A percentile compares a stretch with the other conserved stretches of the same genome.
These are phyloP conservation scores for Orientallactaga sibirica DNA, from an alignment of 2,797 vertebrate genomes.

Conservation along the genomic window DNA sequence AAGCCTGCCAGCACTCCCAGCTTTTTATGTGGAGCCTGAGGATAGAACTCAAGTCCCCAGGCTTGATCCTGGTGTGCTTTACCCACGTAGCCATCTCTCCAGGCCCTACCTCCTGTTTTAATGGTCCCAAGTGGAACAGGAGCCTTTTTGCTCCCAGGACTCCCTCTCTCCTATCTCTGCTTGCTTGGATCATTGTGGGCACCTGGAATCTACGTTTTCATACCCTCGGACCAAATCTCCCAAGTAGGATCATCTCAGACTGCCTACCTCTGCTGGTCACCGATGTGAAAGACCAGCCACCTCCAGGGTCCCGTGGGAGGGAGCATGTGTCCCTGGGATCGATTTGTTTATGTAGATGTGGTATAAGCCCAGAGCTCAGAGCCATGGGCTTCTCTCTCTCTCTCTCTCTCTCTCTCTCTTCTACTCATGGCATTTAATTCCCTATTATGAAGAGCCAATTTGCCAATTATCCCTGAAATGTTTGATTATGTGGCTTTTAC, in stretches of 20 bases:
- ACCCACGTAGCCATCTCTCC: no score
- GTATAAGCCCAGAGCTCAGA: background rate
- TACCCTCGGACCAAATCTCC: conserved; percentile 58
- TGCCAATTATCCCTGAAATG: conserved; percentile 71
- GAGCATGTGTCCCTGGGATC: conserved; percentile 46
- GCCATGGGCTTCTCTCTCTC: background rate
- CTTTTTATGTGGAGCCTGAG: no score
- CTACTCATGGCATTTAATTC: conserved; percentile 60
- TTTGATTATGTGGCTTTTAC: conserved; percentile 67
- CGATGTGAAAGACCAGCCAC: background rate
- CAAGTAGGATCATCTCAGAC: background rate
- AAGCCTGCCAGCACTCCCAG: no score
- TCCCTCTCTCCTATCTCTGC: conserved; percentile 3
- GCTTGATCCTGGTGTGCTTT: no score
- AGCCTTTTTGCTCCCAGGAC: background rate
- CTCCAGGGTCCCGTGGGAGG: conserved; percentile 42
- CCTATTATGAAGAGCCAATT: conserved; percentile 72
- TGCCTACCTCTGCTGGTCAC: conserved; percentile 21
- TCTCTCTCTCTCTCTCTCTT: conserved; percentile 14
- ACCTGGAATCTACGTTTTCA: conserved; percentile 14
- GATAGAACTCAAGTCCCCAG: no score
- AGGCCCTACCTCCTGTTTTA: background rate
- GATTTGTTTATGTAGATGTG: conserved; percentile 58
- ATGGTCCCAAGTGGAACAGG: background rate
- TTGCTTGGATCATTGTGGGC: conserved; percentile 66